Evolutionary conservation across 2,797 vertebrate species (phyloP).

Genomic region (Buphagus erythrorhynchus): DNA sequence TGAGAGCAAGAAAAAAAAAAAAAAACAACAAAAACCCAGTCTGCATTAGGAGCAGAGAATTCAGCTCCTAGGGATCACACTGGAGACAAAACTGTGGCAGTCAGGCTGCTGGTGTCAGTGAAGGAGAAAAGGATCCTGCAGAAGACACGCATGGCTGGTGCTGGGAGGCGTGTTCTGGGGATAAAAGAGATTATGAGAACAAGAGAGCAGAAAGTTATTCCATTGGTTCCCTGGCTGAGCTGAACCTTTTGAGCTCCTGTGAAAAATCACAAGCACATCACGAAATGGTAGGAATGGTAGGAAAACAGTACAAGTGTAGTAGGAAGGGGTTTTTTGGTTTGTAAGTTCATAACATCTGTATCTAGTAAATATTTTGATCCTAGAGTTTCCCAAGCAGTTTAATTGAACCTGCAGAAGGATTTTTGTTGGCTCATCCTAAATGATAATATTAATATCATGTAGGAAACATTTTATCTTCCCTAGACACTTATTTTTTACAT

Average conservation of each 20-base stretch:
- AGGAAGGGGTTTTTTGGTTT: background rate
- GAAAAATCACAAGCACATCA: constrained; percentile 37
- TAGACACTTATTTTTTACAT: background rate
- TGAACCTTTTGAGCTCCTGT: constrained; percentile 25
- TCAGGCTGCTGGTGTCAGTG: background rate
- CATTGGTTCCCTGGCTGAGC: background rate
- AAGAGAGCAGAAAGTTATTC: background rate
- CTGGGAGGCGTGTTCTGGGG: background rate
- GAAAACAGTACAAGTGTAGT: background rate
- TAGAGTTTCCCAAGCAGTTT: background rate
- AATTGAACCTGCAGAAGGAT: background rate
- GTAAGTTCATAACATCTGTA: background rate
- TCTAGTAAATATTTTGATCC: constrained; percentile 12
- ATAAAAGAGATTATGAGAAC: constrained; percentile 5
- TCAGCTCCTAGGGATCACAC: background rate
- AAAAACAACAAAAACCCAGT: background rate
- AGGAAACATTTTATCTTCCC: constrained; percentile 7
- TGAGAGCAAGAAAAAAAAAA: background rate
- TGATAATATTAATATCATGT: background rate
- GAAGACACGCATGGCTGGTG: background rate
- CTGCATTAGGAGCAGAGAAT: background rate
- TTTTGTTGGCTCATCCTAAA: background rate
- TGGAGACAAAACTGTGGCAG: background rate
- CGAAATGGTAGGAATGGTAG: constrained; percentile 3
- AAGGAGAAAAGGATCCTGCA: background rate